Base-by-base conservation (phyloP, 2,888 invertebrate species). In the Suillia variegata region DNA sequence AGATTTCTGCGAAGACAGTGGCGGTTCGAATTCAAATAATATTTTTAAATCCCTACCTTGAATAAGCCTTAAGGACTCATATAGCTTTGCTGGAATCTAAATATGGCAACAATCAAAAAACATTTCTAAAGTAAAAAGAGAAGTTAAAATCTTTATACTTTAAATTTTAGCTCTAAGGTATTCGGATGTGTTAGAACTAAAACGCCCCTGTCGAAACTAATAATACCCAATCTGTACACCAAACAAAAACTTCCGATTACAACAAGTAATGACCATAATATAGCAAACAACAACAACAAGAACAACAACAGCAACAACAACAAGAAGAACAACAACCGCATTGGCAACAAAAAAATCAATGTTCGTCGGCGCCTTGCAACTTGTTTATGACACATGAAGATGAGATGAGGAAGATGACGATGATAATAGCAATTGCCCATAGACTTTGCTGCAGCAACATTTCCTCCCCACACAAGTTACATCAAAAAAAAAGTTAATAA, bases 381-480 rank as follows among this genome's bases (percentile, higher is more conserved):
- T 76, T 74, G 75, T 70, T 71, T 73, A 79, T 78, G 78, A 78
- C 77, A 78, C 77, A 78, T 79, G 78, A 77, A 70, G 73, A 73
- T 66, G 67, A 71, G 66, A 24, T 54, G 54, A n/a, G 24, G 15
- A 78, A 78, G 78, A 77, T 72, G 73, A 73, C 66, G 67, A 71
- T 76, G 73, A 73, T 17, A 50, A 17, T 31, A 50, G 31, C 38
- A 38, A 38, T 38, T n/a, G 10, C 15, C 13, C 38, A 38, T 10
- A 10, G n/a, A 5, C 10, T 5, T 10, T 4, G 38, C 38, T 38
- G 10, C 38, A 10, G n/a, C 6, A 10, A n/a, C 38, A 10, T 38
- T 38, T n/a, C 38, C 38, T 10, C 38, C 38, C 13, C 38, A 38
- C 38, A 38, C 38, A 38, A 13, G 4, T 4, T n/a, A 31, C 31